phyloP scores from a whole-genome alignment of 2,113 vertebrate species.

The Scopus umbretta region DNA sequence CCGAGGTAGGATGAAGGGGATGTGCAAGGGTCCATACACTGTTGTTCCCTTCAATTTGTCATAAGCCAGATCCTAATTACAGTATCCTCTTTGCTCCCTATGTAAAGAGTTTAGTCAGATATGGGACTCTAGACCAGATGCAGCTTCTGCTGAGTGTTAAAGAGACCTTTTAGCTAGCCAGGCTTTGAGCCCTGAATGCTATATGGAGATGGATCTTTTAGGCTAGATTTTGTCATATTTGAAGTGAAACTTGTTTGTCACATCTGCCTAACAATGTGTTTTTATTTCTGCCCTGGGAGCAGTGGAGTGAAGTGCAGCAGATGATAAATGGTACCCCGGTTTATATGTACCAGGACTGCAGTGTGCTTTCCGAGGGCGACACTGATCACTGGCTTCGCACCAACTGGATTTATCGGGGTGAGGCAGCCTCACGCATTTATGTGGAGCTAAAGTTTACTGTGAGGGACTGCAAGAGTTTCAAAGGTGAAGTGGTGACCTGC shows the following conservation, averaged over 20 bases:
- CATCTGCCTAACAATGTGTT: not conserved
- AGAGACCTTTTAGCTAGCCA: not conserved
- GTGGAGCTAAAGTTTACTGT: slow-evolving; percentile 78
- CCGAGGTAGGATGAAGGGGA: not conserved
- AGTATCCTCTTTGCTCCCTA: not conserved
- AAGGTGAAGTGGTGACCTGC: slow-evolving; percentile 69
- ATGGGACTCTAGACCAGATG: not conserved
- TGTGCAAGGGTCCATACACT: not conserved
- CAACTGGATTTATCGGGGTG: slow-evolving; percentile 77
- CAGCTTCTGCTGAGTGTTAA: not conserved
- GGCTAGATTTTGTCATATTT: not conserved
- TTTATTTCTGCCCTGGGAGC: not conserved
- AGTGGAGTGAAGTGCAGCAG: slow-evolving; percentile 76
- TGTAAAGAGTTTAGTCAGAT: not conserved
- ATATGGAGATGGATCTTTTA: not conserved
- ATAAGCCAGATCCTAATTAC: not conserved
- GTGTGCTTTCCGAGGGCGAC: slow-evolving; percentile 53
- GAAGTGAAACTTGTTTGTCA: not conserved
- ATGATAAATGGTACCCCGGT: slow-evolving; percentile 72
- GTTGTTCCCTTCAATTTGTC: not conserved
- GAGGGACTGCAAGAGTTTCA: slow-evolving; percentile 78
- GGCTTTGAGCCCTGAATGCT: not conserved
- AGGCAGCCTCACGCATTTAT: slow-evolving; percentile 55
- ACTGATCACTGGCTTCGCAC: slow-evolving; percentile 79
- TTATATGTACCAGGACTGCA: slow-evolving; percentile 81